These are phyloP conservation scores for Ptychochromis oligacanthus DNA, from an alignment of 2,113 vertebrate genomes.

Conservation along the genomic window DNA sequence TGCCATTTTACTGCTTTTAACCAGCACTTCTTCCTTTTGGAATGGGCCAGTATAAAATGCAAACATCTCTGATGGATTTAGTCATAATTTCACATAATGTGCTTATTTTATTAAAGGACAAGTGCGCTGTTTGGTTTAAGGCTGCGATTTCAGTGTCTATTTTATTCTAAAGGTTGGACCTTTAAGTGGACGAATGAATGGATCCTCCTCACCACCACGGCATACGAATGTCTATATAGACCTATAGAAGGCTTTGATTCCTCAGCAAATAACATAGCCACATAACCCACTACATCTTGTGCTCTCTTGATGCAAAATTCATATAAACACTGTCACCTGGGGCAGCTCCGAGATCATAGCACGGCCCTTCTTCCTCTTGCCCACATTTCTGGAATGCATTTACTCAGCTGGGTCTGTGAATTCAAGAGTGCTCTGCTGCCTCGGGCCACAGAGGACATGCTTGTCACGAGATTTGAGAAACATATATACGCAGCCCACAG, in stretches of 20 bases:
- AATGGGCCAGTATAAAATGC: background rate
- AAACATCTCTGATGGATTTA: background rate
- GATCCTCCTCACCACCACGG: background rate
- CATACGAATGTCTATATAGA: constrained; percentile 19
- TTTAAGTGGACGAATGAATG: constrained; percentile 2
- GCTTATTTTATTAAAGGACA: background rate
- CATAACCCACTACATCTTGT: constrained; percentile 42
- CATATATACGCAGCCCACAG: constrained; percentile 39
- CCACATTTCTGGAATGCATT: constrained; percentile 78
- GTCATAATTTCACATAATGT: background rate
- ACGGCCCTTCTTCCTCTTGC: constrained; percentile 60
- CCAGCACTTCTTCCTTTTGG: background rate
- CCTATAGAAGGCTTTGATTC: constrained; percentile 37
- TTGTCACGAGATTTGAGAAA: constrained; percentile 70
- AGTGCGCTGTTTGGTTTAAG: background rate
- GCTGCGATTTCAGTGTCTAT: background rate
- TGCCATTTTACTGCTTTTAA: constrained; percentile 25
- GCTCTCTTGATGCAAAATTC: constrained; percentile 55
- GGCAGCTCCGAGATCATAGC: constrained; percentile 64
- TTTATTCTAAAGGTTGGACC: background rate
- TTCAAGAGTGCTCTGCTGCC: constrained; percentile 65
- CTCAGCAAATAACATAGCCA: constrained; percentile 26
- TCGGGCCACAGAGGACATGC: constrained; percentile 60
- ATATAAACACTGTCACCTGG: constrained; percentile 69
- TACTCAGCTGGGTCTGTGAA: constrained; percentile 69